Conservation (phyloP, 2,797 vertebrate species). For the Acipenser ruthenus region DNA sequence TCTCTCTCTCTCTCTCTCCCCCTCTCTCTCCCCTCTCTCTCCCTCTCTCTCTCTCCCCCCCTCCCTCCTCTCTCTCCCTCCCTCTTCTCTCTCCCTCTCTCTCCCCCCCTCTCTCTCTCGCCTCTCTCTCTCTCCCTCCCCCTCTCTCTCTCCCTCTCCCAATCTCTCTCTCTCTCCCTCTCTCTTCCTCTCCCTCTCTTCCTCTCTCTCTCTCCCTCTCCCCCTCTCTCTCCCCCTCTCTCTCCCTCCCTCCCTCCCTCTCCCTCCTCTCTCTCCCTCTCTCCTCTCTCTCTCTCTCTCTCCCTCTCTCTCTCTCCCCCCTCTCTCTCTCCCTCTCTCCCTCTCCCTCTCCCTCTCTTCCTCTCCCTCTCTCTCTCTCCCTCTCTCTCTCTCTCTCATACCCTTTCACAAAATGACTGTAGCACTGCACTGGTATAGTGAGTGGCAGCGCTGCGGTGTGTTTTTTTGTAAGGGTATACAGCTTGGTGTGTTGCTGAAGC, state of each 20-base stretch:
- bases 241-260: neutral
- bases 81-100: slow-evolving; percentile 12
- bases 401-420: slow-evolving; percentile 3
- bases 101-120: neutral
- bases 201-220: neutral
- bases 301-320: neutral
- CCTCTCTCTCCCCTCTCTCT: too few relatives aligned
- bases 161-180: slow-evolving; percentile 21
- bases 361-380: too few relatives aligned
- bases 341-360: neutral
- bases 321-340: neutral
- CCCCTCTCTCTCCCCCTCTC: neutral
- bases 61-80: too few relatives aligned
- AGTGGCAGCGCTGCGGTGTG: too few relatives aligned
- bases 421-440: too few relatives aligned
- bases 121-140: neutral
- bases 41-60: neutral
- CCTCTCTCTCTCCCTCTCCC: too few relatives aligned
- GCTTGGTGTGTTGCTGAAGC: neutral
- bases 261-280: too few relatives aligned
- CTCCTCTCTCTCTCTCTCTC: slow-evolving; percentile 23
- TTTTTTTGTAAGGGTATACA: neutral
- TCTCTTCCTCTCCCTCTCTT: neutral
- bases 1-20: neutral
- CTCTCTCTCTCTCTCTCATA: too few relatives aligned